These are phyloP conservation scores for Seriola dumerili DNA, from an alignment of 2,113 vertebrate genomes.

Conservation along the genomic window DNA sequence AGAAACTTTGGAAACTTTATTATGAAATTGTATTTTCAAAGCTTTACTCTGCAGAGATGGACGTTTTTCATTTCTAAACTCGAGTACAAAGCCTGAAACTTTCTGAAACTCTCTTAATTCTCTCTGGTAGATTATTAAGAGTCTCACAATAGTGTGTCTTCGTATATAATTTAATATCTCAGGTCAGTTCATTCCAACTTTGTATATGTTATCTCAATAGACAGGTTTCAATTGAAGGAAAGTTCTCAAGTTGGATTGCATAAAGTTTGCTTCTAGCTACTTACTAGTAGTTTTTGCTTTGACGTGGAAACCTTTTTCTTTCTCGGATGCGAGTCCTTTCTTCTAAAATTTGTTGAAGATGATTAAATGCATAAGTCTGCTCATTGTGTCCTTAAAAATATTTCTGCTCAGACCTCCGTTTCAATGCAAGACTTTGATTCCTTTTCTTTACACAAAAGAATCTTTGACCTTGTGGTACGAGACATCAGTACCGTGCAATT, in stretches of 20 bases:
- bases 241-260: constrained; percentile 13
- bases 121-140: constrained; percentile 16
- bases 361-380: constrained; percentile 12
- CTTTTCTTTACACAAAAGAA: neutral
- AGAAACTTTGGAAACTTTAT: constrained; percentile 11
- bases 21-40: constrained; percentile 21
- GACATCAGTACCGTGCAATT: neutral
- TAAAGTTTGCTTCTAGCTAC: neutral
- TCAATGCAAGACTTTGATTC: neutral
- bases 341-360: constrained; percentile 23
- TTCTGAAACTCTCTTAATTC: constrained; percentile 24
- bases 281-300: constrained; percentile 34
- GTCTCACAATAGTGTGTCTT: constrained; percentile 9
- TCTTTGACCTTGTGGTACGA: neutral
- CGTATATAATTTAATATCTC: constrained; percentile 22
- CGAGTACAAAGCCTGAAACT: neutral
- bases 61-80: constrained; percentile 30
- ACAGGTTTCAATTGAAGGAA: constrained; percentile 26
- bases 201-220: constrained; percentile 26
- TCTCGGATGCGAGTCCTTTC: neutral
- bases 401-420: neutral
- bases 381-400: constrained; percentile 20
- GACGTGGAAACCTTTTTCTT: constrained; percentile 23
- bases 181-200: constrained; percentile 10
- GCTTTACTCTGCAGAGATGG: neutral